These are phyloP conservation scores for Aleadryas rufinucha DNA, from an alignment of 2,113 vertebrate species.

Conservation along the genomic window DNA sequence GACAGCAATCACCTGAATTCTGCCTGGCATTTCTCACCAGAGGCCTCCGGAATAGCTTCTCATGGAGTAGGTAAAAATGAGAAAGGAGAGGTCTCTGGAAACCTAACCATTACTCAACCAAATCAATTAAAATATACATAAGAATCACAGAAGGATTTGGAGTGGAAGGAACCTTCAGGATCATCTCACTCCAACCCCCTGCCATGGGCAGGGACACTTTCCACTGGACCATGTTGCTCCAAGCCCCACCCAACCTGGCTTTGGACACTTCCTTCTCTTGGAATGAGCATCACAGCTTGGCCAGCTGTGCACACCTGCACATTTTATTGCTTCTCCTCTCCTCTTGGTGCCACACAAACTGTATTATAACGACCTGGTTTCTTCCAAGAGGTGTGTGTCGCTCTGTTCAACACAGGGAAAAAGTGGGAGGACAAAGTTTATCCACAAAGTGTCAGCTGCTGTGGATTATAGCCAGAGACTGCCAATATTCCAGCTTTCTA, in stretches of 20 bases:
- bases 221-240: not conserved
- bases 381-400: not conserved
- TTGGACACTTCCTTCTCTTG: not conserved
- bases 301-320: not conserved
- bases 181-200: not conserved
- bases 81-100: not conserved
- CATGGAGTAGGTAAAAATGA: not conserved
- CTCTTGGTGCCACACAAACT: not conserved
- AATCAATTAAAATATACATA: not conserved
- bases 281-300: not conserved
- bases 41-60: not conserved
- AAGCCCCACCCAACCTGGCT: not conserved
- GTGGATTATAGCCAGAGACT: not conserved
- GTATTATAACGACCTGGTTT: not conserved
- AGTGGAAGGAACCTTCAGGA: not conserved
- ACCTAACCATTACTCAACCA: not conserved
- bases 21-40: not conserved
- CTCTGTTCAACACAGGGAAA: not conserved
- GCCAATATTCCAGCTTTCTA: not conserved
- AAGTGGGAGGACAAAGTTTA: not conserved
- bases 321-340: not conserved
- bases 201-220: not conserved
- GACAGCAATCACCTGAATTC: not conserved
- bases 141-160: not conserved
- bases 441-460: not conserved